A percentile compares a stretch with the other conserved stretches of the same genome.
Evolutionary conservation across 1,140 invertebrate species (phyloP).

Genomic region (Sycobia sp.): DNA sequence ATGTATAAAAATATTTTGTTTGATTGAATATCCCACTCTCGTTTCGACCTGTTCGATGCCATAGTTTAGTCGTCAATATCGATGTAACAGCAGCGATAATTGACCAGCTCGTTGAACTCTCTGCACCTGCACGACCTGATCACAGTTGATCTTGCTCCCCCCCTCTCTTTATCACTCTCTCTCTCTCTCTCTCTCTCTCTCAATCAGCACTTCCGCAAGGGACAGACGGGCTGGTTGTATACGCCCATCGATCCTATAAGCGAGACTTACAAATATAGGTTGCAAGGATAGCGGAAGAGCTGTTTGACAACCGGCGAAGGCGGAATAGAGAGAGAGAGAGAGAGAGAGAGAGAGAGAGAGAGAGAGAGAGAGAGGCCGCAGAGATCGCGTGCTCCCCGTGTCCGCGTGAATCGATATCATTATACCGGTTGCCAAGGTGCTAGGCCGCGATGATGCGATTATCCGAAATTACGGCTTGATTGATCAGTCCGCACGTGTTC

Average conservation of each 20-base stretch:
- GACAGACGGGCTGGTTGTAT: background rate
- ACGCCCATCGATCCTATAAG: conserved; percentile 22
- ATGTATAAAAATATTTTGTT: too few species aligned
- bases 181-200: background rate
- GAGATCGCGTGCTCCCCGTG: conserved; percentile 48
- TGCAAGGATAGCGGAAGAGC: conserved; percentile 51
- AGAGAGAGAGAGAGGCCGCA: background rate
- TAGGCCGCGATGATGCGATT: conserved; percentile 34
- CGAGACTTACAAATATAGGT: conserved; percentile 47
- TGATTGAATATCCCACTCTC: too few species aligned
- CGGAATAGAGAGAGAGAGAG: too few species aligned
- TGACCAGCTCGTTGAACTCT: conserved; percentile 1
- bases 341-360: too few species aligned
- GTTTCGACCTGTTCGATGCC: too few species aligned
- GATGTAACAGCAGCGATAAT: conserved; percentile 25
- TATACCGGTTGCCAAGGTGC: conserved; percentile 50
- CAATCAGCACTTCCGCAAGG: too few species aligned
- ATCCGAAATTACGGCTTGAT: background rate
- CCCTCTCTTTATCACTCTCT: background rate
- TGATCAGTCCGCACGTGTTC: background rate
- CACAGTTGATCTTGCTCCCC: background rate
- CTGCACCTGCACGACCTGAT: background rate
- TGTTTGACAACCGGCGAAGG: conserved; percentile 54
- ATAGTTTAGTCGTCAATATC: too few species aligned
- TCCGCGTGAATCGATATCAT: conserved; percentile 55